Base-by-base conservation (phyloP, 1,140 invertebrate species). In the Sipha flava region DNA sequence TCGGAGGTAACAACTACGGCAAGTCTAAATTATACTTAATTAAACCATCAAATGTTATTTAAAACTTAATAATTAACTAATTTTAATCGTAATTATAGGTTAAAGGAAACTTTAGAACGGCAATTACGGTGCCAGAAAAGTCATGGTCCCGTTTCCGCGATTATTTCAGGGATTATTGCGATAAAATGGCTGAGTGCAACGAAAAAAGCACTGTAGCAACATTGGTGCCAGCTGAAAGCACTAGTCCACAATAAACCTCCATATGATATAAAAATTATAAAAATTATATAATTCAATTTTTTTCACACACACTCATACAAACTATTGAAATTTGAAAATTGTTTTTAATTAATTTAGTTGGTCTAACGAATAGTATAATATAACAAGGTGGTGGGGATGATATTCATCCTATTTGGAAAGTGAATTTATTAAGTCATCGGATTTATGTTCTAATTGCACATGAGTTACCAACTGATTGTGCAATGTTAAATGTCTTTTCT, bases 61-160 rank as follows among this genome's bases (percentile, higher is more conserved):
- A 16, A 10, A 52, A 75, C 23, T 34, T 3, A 62, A 49, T 49
- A 45, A 23, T 64, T 75, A 43, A 34, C 37, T 54, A 62, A 66
- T 81, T 26, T 72, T 64, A 10, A 31, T 52, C 64, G 47, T 37
- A n/a, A 14, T 70, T 79, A 9, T 86, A 97, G 95, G 96, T 98
- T 81, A 96, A 98, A 87, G 95, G 94, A 84, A 97, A 97, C 88
- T 98, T 97, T 88, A 93, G 96, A 87, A 97, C 96, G 84, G 95
- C 96, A 82, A 97, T 98, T 86, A 98, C 96, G 83, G 95, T 98
- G 86, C 96, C 96, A 82, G 96, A 98, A 87, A 96, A 97, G 87
- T 97, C 96, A 82, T 98, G 96, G 96, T 90, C 91, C 80, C 91
- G 94, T 83, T 98, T 98, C 90, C 92, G 96, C 82, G 96, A 98